Evolutionary conservation across 2,113 vertebrate species (phyloP).

Genomic region (Colossoma macropomum): DNA sequence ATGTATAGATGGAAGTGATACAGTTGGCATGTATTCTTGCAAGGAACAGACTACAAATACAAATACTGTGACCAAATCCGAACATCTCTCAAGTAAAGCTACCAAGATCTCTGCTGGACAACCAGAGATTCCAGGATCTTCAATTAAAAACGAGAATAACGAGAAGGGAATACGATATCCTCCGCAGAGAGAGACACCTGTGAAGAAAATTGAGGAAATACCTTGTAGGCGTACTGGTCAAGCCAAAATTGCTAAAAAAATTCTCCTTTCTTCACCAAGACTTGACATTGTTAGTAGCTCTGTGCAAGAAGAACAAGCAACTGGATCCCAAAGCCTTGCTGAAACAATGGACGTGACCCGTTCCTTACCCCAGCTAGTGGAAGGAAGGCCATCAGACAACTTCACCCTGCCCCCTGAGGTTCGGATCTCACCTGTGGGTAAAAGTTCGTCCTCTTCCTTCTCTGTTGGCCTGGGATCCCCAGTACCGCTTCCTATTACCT

Average conservation of each 20-base stretch:
- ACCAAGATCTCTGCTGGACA: constrained; percentile 8
- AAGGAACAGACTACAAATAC: constrained; percentile 75
- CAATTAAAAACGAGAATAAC: constrained; percentile 6
- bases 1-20: constrained; percentile 88
- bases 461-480: constrained; percentile 65
- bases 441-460: constrained; percentile 83
- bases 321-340: constrained; percentile 11
- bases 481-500: constrained; percentile 66
- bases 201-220: constrained; percentile 22
- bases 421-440: constrained; percentile 89
- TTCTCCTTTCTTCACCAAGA: constrained; percentile 63
- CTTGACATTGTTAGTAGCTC: constrained; percentile 1
- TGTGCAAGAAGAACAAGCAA: not conserved
- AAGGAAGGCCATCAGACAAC: constrained; percentile 68
- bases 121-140: constrained; percentile 10
- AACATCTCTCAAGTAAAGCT: constrained; percentile 5
- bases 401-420: constrained; percentile 81
- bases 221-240: not conserved
- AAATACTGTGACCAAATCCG: constrained; percentile 66
- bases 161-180: not conserved
- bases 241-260: constrained; percentile 7
- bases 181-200: constrained; percentile 5
- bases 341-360: constrained; percentile 55
- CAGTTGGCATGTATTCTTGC: constrained; percentile 75
- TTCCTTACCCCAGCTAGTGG: constrained; percentile 60